Conservation (phyloP, 2,113 vertebrate species). For the Amazona guildingii region DNA sequence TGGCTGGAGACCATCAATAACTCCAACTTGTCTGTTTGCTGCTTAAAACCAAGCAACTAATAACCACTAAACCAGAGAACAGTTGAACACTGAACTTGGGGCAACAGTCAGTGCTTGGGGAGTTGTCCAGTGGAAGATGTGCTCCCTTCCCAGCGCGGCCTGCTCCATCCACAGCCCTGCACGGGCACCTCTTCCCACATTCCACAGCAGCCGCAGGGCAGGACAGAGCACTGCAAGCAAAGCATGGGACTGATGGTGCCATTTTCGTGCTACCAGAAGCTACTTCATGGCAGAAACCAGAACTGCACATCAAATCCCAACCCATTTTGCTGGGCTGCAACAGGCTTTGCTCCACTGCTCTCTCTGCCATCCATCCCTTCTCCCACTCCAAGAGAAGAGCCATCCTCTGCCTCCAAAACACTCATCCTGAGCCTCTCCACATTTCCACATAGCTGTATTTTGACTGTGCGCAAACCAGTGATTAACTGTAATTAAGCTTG, state of each 20-base stretch:
- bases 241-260: neutral
- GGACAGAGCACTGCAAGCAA: neutral
- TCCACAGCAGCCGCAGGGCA: neutral
- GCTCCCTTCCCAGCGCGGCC: neutral
- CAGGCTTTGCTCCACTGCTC: neutral
- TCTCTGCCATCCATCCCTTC: neutral
- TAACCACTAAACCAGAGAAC: neutral
- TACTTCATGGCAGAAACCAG: neutral
- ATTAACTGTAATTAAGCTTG: slow-evolving; percentile 63
- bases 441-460: slow-evolving; percentile 25
- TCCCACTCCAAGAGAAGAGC: slow-evolving; percentile 11
- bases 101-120: neutral
- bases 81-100: neutral
- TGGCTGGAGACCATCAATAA: neutral
- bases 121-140: neutral
- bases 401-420: slow-evolving; percentile 4
- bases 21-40: neutral
- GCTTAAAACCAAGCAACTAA: neutral
- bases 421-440: slow-evolving; percentile 40
- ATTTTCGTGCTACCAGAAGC: neutral
- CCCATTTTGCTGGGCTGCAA: neutral
- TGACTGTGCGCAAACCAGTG: slow-evolving; percentile 52
- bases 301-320: neutral
- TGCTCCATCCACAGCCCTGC: neutral
- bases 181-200: fast-evolving